phyloP scores from a whole-genome alignment of 2,797 vertebrate species.

The Tolypeutes matacus region DNA sequence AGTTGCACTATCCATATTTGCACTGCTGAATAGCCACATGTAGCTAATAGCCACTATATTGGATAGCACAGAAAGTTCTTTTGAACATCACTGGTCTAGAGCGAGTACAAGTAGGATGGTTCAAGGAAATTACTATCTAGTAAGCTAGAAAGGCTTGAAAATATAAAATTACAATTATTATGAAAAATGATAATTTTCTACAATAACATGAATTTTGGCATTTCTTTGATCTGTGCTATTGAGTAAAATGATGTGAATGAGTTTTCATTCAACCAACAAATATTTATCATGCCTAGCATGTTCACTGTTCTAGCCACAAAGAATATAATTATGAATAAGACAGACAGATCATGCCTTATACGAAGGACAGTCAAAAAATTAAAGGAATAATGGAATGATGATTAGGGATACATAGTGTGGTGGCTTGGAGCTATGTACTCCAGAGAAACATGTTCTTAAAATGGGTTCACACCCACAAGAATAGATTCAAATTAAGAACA shows the following conservation, averaged over 20 bases:
- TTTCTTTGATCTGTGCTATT: not conserved
- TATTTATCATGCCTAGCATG: not conserved
- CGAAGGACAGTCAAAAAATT: not conserved
- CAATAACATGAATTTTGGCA: not conserved
- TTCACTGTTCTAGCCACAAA: not conserved
- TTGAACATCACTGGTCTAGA: not conserved
- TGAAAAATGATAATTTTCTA: not conserved
- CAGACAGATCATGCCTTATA: not conserved
- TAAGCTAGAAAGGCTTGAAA: not conserved
- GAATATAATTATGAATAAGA: not conserved
- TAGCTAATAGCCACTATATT: not conserved
- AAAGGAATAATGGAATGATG: not conserved
- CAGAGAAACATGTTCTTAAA: too few relatives aligned
- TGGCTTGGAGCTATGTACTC: too few relatives aligned
- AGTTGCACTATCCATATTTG: not conserved
- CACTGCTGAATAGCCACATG: not conserved
- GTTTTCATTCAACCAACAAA: not conserved
- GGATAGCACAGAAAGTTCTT: not conserved
- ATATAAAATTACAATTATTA: not conserved
- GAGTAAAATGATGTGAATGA: not conserved
- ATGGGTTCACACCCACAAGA: too few relatives aligned
- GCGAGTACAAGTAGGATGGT: not conserved
- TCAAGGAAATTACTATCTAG: not conserved
- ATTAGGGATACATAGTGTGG: not conserved
- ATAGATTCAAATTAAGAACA: too few relatives aligned